Conservation (phyloP, 1,140 invertebrate species). For the Cotesia glomerata region DNA sequence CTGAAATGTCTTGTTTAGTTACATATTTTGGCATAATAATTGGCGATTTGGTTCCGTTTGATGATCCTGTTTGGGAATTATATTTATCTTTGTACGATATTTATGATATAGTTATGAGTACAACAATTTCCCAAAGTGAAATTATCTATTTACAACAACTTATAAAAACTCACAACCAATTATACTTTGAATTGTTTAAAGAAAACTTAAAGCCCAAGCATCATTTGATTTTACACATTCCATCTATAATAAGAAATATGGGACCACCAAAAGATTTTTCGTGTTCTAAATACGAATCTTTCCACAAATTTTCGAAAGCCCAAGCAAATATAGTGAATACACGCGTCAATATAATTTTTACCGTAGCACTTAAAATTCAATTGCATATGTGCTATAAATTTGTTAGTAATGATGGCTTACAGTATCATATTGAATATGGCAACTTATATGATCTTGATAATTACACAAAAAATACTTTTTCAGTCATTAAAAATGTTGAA, state of each 20-base stretch:
- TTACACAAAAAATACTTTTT: conserved; percentile 20
- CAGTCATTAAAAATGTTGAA: conserved; percentile 70
- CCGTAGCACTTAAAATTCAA: background rate
- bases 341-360: background rate
- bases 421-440: conserved; percentile 2
- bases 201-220: conserved; percentile 26
- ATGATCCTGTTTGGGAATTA: conserved; percentile 32
- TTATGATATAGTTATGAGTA: conserved; percentile 25
- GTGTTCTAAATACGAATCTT: conserved; percentile 17
- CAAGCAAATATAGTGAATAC: conserved; percentile 25
- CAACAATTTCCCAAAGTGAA: conserved; percentile 23
- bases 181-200: conserved; percentile 28
- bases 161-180: conserved; percentile 11
- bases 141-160: conserved; percentile 24
- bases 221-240: conserved; percentile 29
- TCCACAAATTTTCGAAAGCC: conserved; percentile 26
- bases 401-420: conserved; percentile 18
- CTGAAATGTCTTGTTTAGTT: conserved; percentile 37
- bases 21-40: conserved; percentile 39
- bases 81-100: conserved; percentile 29
- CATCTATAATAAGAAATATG: conserved; percentile 12
- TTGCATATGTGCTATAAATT: conserved; percentile 1
- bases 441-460: background rate
- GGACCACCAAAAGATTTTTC: conserved; percentile 30
- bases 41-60: conserved; percentile 30